phyloP scores from a whole-genome alignment of 1,140 invertebrate species.

The Gerris buenoi region DNA sequence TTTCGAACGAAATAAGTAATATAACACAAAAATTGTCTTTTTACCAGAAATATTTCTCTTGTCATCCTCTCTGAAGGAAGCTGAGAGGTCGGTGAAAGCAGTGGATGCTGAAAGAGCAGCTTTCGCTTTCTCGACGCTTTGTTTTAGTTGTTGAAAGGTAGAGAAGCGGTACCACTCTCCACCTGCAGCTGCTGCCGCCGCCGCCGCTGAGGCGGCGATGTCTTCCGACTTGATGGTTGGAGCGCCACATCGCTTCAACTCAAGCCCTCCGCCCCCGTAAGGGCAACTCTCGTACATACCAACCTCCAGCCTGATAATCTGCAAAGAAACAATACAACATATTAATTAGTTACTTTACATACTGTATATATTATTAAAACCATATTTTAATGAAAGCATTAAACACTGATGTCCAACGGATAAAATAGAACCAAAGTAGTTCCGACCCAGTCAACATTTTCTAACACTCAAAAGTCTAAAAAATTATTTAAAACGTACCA shows the following conservation, averaged over 20 bases:
- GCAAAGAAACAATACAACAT: too few relatives aligned
- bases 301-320: conserved; percentile 21
- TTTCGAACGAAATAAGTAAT: too few relatives aligned
- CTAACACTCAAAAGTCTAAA: too few relatives aligned
- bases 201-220: conserved; percentile 32
- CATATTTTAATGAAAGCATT: too few relatives aligned
- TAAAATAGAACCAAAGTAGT: too few relatives aligned
- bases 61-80: conserved; percentile 16
- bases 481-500: too few relatives aligned
- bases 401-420: too few relatives aligned
- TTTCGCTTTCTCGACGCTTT: conserved; percentile 76
- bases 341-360: too few relatives aligned
- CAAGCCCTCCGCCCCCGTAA: conserved; percentile 70
- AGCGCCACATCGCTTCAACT: conserved; percentile 46
- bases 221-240: conserved; percentile 37
- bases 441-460: too few relatives aligned
- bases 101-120: conserved; percentile 42
- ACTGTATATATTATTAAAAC: too few relatives aligned
- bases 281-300: conserved; percentile 79
- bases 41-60: conserved; percentile 9
- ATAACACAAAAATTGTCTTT: too few relatives aligned
- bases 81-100: conserved; percentile 30
- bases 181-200: conserved; percentile 43
- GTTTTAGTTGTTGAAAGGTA: conserved; percentile 73
- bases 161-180: conserved; percentile 48